Percentiles rank a stretch among this genome's conserved stretches.
Conservation (phyloP, 2,888 invertebrate species). For the Tethea ocularis region DNA sequence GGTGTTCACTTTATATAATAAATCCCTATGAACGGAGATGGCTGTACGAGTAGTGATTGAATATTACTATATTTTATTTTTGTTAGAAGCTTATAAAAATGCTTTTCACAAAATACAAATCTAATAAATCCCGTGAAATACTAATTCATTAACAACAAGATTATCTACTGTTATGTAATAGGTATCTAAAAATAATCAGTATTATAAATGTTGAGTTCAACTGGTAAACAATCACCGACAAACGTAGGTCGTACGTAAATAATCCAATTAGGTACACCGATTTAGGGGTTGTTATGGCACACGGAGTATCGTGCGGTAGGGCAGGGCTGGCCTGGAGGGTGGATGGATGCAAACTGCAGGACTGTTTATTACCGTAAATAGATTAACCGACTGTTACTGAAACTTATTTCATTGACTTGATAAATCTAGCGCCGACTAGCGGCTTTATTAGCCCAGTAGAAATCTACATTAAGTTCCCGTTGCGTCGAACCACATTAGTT, state of each 20-base stretch:
- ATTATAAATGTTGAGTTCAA: not conserved
- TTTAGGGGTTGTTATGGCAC: not conserved
- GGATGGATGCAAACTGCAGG: not conserved
- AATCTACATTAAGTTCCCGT: too few relatives aligned
- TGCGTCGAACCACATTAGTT: too few relatives aligned
- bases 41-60: too few relatives aligned
- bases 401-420: not conserved
- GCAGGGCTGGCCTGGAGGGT: not conserved
- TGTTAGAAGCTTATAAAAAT: not conserved
- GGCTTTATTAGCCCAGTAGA: too few relatives aligned
- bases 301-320: not conserved
- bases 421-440: too few relatives aligned
- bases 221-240: not conserved
- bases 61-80: not conserved
- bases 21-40: not conserved
- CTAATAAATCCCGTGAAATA: too few relatives aligned
- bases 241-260: not conserved
- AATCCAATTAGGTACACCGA: not conserved
- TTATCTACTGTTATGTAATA: too few relatives aligned
- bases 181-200: not conserved
- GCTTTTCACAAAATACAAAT: not conserved
- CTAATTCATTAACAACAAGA: too few relatives aligned
- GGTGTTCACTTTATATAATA: not conserved
- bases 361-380: not conserved
- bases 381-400: not conserved